Evolutionary conservation across 2,113 vertebrate genomes (phyloP).

Genomic region (Hippocampus comes): DNA sequence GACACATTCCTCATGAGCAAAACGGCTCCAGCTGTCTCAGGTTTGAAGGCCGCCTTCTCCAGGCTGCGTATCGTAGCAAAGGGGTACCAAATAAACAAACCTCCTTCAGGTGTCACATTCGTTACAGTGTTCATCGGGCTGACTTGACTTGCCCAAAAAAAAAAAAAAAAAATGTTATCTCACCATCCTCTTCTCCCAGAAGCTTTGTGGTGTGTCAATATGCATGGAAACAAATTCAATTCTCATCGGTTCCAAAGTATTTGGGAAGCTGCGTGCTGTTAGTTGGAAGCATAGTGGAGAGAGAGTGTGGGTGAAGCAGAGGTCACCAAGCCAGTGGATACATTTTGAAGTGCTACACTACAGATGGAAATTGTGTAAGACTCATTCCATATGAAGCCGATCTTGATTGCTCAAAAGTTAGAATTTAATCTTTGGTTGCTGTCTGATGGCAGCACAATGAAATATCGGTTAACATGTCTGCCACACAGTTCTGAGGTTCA

Average conservation of each 20-base stretch:
- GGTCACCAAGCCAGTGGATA: not conserved
- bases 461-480: too few species aligned
- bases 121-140: not conserved
- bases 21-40: not conserved
- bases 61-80: not conserved
- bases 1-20: not conserved
- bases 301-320: slow-evolving; percentile 10
- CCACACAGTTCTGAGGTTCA: too few species aligned
- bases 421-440: not conserved
- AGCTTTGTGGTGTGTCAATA: not conserved
- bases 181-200: not conserved
- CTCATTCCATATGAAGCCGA: not conserved
- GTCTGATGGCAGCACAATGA: not conserved
- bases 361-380: not conserved
- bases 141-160: not conserved
- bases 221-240: not conserved
- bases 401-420: not conserved
- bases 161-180: not conserved
- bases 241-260: not conserved
- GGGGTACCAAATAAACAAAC: too few species aligned
- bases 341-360: not conserved
- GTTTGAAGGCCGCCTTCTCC: not conserved
- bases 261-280: slow-evolving; percentile 27
- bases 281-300: slow-evolving; percentile 1
- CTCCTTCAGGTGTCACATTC: not conserved